Evolutionary conservation across 2,888 invertebrate species (phyloP), one percentile per base, ranked within the genome.

Genomic region (Mayetiola destructor): DNA sequence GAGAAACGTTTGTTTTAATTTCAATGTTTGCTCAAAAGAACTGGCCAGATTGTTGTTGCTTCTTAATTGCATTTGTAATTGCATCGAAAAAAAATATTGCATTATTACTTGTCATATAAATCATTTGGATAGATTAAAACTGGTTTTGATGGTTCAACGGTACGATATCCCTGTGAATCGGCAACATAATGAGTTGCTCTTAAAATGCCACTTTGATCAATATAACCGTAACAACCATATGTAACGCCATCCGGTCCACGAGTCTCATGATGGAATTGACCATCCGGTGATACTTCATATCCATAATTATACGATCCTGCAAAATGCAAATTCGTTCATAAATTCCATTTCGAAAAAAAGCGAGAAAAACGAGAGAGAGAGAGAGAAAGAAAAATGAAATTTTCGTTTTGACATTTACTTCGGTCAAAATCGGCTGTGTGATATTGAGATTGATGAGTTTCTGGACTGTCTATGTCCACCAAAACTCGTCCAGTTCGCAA

Each of bases 181-280:
- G 86, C 85, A 12, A 87, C 77, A 67, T 86, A 87, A 70, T 85
- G 84, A 23, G 85, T 85, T 53, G 80, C 83, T 35, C 80, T 77
- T 12, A 84, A 75, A 59, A 75, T 75, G 36, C 78, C 77, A 54
- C 80, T 79, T 1, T 84, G 80, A 67, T 85, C 84, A 39, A 85
- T 77, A 69, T 83, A 83, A 29, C 87, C 87, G 64, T 86, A 87
- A 68, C 87, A 87, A 61, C 87, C 87, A 64, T 86, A 86, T 1
- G 85, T 86, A 18, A 86, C 82, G 20, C 82, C 83, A 64, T 86
- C 85, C 0, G 84, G 81, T 4, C 84, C 85, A 58, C 82, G 79
- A 59, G 77, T 81, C 71, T 87, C 86, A 66, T 86, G 85, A 68
- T 86, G 86, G 67, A 86, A 87, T 71, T 86, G 85, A 39, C 83